Conservation (phyloP, 2,797 vertebrate species). For the Paramormyrops hopkinsi region DNA sequence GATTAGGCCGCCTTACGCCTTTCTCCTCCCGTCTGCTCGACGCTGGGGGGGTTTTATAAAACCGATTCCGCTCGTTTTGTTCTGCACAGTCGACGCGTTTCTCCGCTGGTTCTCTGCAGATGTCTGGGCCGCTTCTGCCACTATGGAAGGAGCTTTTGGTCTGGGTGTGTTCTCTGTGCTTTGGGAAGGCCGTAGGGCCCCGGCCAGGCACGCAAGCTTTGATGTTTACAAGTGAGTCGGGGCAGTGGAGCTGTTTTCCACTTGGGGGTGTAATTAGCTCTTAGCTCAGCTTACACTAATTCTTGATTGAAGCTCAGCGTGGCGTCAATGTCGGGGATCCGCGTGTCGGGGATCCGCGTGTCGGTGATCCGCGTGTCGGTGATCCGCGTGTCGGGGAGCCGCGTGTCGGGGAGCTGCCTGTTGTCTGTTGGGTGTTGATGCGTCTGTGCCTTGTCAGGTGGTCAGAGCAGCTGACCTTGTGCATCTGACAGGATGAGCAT, state of each 20-base stretch:
- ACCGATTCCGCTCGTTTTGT: background rate
- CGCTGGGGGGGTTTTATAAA: background rate
- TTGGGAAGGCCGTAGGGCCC: background rate
- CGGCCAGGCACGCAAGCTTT: background rate
- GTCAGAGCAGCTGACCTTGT: background rate
- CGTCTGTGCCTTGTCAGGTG: background rate
- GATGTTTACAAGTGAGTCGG: background rate
- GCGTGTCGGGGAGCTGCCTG: too few species aligned
- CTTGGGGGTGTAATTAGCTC: background rate
- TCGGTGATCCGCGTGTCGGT: background rate
- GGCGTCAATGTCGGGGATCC: background rate
- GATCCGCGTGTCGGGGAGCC: background rate
- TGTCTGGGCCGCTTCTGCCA: background rate
- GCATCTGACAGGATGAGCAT: background rate
- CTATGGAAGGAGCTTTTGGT: background rate
- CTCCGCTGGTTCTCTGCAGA: background rate
- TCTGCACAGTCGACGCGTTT: background rate
- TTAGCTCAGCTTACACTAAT: background rate
- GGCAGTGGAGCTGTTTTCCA: background rate
- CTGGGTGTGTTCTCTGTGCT: background rate
- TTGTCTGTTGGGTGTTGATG: background rate
- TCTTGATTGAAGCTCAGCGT: background rate
- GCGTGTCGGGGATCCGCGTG: background rate
- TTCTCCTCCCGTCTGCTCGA: background rate
- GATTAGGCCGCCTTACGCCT: slow-evolving; percentile 22